These are phyloP conservation scores for Tiliacea aurago DNA, from an alignment of 2,888 invertebrate species.

Conservation along the genomic window DNA sequence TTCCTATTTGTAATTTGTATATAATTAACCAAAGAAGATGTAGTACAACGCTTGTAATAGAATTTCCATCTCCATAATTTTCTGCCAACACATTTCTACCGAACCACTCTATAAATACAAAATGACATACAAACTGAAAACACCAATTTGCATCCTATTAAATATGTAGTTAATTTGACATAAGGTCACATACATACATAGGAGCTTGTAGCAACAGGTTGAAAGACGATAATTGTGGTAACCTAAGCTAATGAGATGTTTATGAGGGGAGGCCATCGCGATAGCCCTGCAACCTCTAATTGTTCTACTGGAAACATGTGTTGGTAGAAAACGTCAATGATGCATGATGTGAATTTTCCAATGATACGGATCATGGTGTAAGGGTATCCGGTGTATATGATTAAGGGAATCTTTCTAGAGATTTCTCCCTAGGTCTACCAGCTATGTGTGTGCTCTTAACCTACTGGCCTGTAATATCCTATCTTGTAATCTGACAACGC, in stretches of 20 bases:
- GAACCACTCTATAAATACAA: slow-evolving; percentile 28
- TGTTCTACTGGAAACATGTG: slow-evolving; percentile 51
- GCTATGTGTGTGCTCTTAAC: slow-evolving; percentile 15
- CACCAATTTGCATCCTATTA: slow-evolving; percentile 34
- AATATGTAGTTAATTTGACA: slow-evolving; percentile 61
- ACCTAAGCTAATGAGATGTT: slow-evolving; percentile 57
- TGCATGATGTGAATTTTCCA: slow-evolving; percentile 47
- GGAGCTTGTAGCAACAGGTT: slow-evolving; percentile 54
- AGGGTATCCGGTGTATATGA: slow-evolving; percentile 39
- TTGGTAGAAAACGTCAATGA: slow-evolving; percentile 50
- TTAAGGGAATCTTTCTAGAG: slow-evolving; percentile 23
- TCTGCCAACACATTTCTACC: slow-evolving; percentile 18
- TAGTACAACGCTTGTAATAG: neutral
- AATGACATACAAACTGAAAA: slow-evolving; percentile 52
- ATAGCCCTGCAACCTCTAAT: slow-evolving; percentile 56
- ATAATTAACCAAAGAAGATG: neutral
- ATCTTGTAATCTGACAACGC: slow-evolving; percentile 59
- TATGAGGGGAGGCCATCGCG: slow-evolving; percentile 52
- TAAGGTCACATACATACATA: slow-evolving; percentile 56
- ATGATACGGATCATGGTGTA: slow-evolving; percentile 52
- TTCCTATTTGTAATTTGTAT: slow-evolving; percentile 1
- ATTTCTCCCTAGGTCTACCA: slow-evolving; percentile 38
- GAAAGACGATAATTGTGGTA: slow-evolving; percentile 63
- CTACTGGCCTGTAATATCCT: slow-evolving; percentile 31
- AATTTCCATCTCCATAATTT: slow-evolving; percentile 23